Conservation (phyloP, 2,113 vertebrate genomes). For the Macroglossus sobrinus region DNA sequence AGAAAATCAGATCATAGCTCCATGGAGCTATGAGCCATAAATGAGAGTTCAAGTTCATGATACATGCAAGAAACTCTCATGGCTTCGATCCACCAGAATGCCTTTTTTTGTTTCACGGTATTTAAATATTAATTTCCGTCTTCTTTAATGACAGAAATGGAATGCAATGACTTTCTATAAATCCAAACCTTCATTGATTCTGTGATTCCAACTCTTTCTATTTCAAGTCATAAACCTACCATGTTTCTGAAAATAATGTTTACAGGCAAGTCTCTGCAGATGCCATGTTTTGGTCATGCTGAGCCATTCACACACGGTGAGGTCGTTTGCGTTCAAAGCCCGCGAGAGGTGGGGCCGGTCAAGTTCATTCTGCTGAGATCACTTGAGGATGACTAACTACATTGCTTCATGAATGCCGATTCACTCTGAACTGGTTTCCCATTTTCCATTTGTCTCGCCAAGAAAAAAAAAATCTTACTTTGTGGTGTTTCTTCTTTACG, state of each 20-base stretch:
- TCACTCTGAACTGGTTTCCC: neutral
- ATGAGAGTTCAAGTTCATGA: neutral
- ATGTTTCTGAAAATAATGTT: neutral
- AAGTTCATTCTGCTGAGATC: neutral
- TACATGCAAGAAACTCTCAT: fast-evolving
- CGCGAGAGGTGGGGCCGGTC: fast-evolving
- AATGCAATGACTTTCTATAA: no score
- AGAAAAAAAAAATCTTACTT: neutral
- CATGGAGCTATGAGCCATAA: neutral
- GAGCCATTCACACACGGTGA: neutral
- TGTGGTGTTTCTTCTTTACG: neutral
- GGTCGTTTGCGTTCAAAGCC: neutral
- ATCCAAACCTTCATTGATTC: neutral
- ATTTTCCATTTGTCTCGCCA: neutral
- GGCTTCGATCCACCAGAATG: neutral
- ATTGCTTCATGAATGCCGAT: fast-evolving
- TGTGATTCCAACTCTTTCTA: neutral
- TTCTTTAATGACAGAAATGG: neutral
- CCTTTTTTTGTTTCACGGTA: neutral
- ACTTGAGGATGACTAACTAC: fast-evolving
- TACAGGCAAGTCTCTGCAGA: neutral
- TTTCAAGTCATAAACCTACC: neutral
- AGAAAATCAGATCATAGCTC: neutral
- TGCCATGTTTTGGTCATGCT: neutral
- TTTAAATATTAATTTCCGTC: neutral